Evolutionary conservation across 2,888 invertebrate genomes (phyloP).

Genomic region (Chironomus riparius): DNA sequence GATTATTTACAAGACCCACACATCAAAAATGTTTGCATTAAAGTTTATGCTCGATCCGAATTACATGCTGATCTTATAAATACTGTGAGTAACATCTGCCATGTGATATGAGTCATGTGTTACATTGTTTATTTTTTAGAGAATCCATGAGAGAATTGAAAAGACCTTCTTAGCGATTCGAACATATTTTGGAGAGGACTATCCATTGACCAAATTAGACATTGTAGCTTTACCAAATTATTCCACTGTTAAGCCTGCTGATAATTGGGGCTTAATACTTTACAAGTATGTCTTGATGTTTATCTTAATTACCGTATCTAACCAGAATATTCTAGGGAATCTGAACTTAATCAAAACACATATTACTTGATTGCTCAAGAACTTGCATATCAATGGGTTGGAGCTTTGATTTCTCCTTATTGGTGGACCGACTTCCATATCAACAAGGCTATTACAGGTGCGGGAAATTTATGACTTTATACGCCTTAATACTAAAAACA

Average conservation of each 20-base stretch:
- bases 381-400: constrained; percentile 71
- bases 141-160: constrained; percentile 50
- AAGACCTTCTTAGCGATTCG: constrained; percentile 51
- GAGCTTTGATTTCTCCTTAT: constrained; percentile 62
- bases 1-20: constrained; percentile 29
- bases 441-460: constrained; percentile 64
- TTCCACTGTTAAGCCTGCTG: constrained; percentile 60
- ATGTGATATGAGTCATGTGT: background rate
- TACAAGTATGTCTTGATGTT: constrained; percentile 51
- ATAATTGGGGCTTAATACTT: constrained; percentile 70
- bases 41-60: constrained; percentile 42
- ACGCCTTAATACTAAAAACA: too few species aligned
- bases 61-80: constrained; percentile 42
- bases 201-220: constrained; percentile 60
- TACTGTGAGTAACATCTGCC: background rate
- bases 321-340: constrained; percentile 49
- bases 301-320: background rate
- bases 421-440: constrained; percentile 71
- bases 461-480: too few species aligned
- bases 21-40: constrained; percentile 36
- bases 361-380: constrained; percentile 62
- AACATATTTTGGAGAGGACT: constrained; percentile 53
- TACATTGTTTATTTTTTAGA: constrained; percentile 39
- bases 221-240: constrained; percentile 65
- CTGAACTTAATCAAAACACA: constrained; percentile 56